A percentile compares a stretch with the other conserved stretches of the same genome.
These are phyloP conservation scores for Alectura lathami DNA, from an alignment of 2,113 vertebrate species.

Conservation along the genomic window DNA sequence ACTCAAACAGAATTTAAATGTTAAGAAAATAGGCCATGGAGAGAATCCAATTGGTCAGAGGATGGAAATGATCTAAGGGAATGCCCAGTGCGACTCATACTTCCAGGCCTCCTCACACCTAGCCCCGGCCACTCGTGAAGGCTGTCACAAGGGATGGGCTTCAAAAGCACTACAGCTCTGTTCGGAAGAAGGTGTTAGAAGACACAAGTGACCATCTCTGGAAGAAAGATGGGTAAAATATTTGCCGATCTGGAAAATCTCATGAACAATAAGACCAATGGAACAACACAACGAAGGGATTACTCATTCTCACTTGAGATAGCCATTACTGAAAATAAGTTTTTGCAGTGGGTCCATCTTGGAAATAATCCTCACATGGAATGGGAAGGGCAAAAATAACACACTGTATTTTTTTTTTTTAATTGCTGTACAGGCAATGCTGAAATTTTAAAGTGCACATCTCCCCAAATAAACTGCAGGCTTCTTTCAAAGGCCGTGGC, in stretches of 20 bases:
- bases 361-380: slow-evolving; percentile 1
- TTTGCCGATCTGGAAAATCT: not conserved
- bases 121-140: not conserved
- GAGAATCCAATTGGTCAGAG: not conserved
- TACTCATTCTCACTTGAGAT: slow-evolving; percentile 9
- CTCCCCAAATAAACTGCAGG: not conserved
- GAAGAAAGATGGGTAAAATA: not conserved
- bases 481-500: not conserved
- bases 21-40: not conserved
- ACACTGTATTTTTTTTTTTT: not conserved
- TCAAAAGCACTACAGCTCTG: not conserved
- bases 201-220: not conserved
- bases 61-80: not conserved
- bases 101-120: not conserved
- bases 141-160: not conserved
- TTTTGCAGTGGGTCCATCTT: not conserved
- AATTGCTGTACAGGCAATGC: not conserved
- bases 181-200: not conserved
- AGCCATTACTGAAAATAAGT: not conserved
- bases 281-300: slow-evolving; percentile 2
- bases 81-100: not conserved
- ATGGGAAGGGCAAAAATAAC: slow-evolving; percentile 13
- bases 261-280: not conserved
- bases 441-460: not conserved
- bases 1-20: not conserved